Conservation (phyloP, 2,888 invertebrate species). For the Prosapia bicincta region DNA sequence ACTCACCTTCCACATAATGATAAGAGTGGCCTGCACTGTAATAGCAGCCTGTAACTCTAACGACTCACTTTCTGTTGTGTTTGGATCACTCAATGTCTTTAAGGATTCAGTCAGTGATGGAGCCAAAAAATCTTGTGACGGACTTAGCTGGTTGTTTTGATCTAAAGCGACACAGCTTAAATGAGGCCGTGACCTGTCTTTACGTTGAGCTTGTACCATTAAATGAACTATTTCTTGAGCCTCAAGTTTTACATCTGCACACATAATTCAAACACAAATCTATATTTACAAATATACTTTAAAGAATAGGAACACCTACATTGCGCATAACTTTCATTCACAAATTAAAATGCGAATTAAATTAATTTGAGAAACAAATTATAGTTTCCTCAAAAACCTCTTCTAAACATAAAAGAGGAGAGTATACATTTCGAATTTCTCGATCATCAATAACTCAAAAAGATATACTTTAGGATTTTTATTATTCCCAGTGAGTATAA, state of each 20-base stretch:
- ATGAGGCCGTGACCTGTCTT: conserved; percentile 19
- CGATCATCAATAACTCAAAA: no score
- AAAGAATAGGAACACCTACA: no score
- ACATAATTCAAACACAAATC: no score
- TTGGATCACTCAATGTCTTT: conserved; percentile 20
- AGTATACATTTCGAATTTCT: no score
- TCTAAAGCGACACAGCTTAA: conserved; percentile 11
- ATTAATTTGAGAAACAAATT: no score
- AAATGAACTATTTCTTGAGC: conserved; percentile 51
- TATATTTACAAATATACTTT: no score
- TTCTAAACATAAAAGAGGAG: no score
- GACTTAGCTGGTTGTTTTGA: conserved; percentile 35
- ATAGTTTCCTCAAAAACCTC: no score
- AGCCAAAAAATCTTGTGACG: conserved; percentile 46
- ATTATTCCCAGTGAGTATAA: no score
- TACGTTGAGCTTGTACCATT: conserved; percentile 50
- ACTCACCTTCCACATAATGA: conserved; percentile 50
- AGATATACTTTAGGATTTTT: no score
- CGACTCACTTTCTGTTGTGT: conserved; percentile 28
- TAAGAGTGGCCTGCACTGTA: conserved; percentile 44
- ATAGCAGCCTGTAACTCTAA: conserved; percentile 35
- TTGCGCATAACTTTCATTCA: no score
- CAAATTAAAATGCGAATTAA: no score
- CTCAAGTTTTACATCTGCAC: conserved; percentile 43
- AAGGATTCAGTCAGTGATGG: conserved; percentile 38